Percentiles rank a stretch among this genome's conserved stretches.
phyloP scores from a whole-genome alignment of 1,140 invertebrate genomes.

The Drosophila guanche region DNA sequence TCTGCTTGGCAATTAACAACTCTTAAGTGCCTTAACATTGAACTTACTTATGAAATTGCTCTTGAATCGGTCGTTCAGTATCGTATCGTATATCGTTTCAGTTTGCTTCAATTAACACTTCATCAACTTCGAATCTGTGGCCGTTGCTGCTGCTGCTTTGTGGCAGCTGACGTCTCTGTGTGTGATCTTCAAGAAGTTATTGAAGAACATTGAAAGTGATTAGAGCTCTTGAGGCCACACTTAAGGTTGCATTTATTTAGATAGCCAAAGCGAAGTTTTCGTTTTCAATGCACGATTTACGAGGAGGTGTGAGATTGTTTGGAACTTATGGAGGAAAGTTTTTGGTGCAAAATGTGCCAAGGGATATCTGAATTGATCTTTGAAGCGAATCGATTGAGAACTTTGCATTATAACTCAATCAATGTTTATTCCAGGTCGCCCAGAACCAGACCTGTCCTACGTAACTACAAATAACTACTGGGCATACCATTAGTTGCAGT shows the following conservation, averaged over 20 bases:
- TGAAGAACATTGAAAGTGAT: slow-evolving; percentile 36
- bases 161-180: slow-evolving; percentile 10
- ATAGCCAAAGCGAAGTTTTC: slow-evolving; percentile 12
- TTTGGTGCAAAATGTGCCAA: too few relatives aligned
- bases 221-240: slow-evolving; percentile 8
- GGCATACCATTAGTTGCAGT: too few relatives aligned
- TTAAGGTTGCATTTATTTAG: slow-evolving; percentile 31
- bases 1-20: slow-evolving; percentile 37
- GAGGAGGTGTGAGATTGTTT: neutral
- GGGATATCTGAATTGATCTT: too few relatives aligned
- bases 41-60: slow-evolving; percentile 33
- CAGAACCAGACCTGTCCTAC: too few relatives aligned
- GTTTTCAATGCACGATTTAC: neutral
- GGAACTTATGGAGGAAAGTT: too few relatives aligned
- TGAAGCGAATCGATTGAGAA: too few relatives aligned
- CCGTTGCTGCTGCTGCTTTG: slow-evolving; percentile 12
- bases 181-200: neutral
- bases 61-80: slow-evolving; percentile 16
- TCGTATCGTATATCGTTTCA: too few relatives aligned
- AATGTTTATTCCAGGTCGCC: too few relatives aligned
- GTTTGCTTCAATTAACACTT: slow-evolving; percentile 46
- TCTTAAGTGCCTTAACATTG: slow-evolving; percentile 46
- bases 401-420: too few relatives aligned
- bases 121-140: slow-evolving; percentile 14
- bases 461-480: too few relatives aligned